These are phyloP conservation scores for Acrobasis repandana DNA, from an alignment of 2,888 invertebrate genomes.

Conservation along the genomic window DNA sequence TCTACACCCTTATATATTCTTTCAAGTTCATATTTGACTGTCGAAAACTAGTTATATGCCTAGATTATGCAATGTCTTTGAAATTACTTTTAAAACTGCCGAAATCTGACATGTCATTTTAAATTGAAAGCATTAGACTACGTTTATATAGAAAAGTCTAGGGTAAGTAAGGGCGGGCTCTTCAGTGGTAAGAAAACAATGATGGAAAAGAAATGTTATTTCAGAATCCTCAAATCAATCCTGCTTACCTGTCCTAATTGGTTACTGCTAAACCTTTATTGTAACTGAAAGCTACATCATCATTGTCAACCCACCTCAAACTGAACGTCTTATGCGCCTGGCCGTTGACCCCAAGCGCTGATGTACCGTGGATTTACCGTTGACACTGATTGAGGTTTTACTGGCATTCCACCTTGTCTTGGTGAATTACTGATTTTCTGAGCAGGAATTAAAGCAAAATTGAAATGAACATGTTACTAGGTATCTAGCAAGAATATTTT, in stretches of 20 bases:
- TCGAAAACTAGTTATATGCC: too few species aligned
- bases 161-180: too few species aligned
- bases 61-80: too few species aligned
- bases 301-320: not conserved
- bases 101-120: too few species aligned
- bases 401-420: not conserved
- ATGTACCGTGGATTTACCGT: not conserved
- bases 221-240: not conserved
- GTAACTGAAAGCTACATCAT: not conserved
- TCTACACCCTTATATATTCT: too few species aligned
- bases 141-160: too few species aligned
- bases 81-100: too few species aligned
- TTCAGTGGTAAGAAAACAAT: too few species aligned
- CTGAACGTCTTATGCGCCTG: not conserved
- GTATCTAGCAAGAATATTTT: too few species aligned
- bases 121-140: too few species aligned
- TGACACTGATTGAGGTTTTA: slow-evolving; percentile 14
- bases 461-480: not conserved
- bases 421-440: slow-evolving; percentile 1
- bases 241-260: not conserved
- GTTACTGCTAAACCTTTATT: not conserved
- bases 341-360: not conserved
- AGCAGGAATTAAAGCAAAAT: slow-evolving; percentile 4
- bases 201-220: too few species aligned
- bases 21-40: too few species aligned